These are phyloP conservation scores for Pseudopodoces humilis DNA, from an alignment of 2,113 vertebrate species.

Conservation along the genomic window DNA sequence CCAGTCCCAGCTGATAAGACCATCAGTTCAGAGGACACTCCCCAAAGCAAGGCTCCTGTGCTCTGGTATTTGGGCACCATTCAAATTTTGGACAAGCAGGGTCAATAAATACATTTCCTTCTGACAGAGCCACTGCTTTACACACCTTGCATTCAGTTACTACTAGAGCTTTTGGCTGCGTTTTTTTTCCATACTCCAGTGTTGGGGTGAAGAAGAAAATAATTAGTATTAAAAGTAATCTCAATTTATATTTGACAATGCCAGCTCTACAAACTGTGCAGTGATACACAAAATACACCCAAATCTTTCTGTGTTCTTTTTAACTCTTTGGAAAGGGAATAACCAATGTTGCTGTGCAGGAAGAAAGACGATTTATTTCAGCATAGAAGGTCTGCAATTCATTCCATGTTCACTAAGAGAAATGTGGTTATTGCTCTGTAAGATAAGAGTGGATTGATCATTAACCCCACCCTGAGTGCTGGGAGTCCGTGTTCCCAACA, in stretches of 20 bases:
- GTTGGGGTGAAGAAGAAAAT: not conserved
- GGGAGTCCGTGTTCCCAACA: not conserved
- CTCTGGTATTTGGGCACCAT: not conserved
- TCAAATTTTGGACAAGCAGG: not conserved
- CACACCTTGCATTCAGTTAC: not conserved
- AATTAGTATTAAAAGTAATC: not conserved
- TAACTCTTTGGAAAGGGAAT: conserved; percentile 2
- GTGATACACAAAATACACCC: not conserved
- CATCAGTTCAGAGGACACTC: not conserved
- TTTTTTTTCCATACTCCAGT: not conserved
- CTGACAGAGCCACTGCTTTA: not conserved
- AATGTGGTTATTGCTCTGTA: conserved; percentile 46
- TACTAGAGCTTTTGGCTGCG: not conserved
- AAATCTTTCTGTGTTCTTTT: not conserved
- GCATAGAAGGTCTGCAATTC: not conserved
- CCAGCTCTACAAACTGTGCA: not conserved
- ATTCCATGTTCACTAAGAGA: not conserved
- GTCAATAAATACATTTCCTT: not conserved
- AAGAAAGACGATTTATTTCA: conserved; percentile 40
- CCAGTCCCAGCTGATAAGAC: not conserved
- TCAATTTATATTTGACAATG: not conserved
- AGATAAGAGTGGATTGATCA: not conserved
- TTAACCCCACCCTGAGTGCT: not conserved
- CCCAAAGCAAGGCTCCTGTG: not conserved
- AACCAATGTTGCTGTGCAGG: not conserved